Evolutionary conservation across 1,140 invertebrate genomes (phyloP), one percentile per base, ranked within the genome.

Genomic region (Epicauta chinensis): DNA sequence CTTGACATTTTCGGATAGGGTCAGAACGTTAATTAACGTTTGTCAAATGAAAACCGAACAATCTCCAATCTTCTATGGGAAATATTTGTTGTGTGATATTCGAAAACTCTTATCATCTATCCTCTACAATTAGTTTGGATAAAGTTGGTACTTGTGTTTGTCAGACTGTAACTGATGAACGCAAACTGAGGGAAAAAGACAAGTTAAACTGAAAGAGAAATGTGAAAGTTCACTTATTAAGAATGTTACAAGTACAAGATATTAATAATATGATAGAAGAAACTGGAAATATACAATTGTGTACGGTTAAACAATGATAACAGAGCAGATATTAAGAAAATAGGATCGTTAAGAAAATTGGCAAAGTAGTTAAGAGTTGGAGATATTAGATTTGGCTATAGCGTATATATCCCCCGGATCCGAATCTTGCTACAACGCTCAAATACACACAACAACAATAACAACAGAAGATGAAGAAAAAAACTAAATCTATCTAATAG

Each of bases 181-280:
- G 51, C 51, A 58, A 56, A 55, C 50, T 48, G 45, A 44, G 45
- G 47, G 42, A 61, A 50, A 51, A 53, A 45, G 53, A 42, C 36
- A 17, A 17, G 23, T 23, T 23, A 32, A 30, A 16, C 40, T 23
- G 38, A 37, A 63, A 61, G 59, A 65, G 63, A 63, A 63, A 63
- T 63, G 62, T 52, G 63, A 54, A 65, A 65, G 52, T 65, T 65
- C 56, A 62, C 63, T 63, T 65, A 65, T 65, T 65, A 65, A 59
- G 63, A 63, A 65, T 58, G 61, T 58, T 62, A 58, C 55, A 59
- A 58, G 59, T 62, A 59, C 39, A 53, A 55, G 56, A 60, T 64
- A 61, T 64, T 62, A 62, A 60, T 58, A 50, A 45, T n/a, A n/a
- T 50, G 50, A 50, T 41, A 38, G 36, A 52, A 32, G 37, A 42